Evolutionary conservation across 2,113 vertebrate species (phyloP).

Genomic region (Plotosus lineatus): DNA sequence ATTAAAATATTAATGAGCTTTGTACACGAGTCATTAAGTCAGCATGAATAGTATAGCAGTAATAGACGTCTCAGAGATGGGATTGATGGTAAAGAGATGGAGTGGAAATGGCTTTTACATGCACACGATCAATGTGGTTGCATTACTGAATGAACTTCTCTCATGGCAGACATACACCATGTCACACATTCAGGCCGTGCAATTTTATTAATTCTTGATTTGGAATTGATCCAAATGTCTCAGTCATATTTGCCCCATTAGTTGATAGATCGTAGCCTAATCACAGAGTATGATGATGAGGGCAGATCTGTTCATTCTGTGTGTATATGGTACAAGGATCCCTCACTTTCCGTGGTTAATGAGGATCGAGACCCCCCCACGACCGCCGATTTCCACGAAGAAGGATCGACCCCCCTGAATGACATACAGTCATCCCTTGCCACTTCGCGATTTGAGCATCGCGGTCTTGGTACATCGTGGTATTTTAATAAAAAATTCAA

Average conservation of each 20-base stretch:
- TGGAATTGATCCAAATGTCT: not conserved
- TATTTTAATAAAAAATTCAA: no score
- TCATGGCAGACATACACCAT: not conserved
- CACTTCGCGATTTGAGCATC: no score
- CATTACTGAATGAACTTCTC: not conserved
- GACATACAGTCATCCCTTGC: no score
- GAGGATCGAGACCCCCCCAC: no score
- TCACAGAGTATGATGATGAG: not conserved
- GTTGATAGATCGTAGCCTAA: not conserved
- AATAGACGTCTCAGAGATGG: not conserved
- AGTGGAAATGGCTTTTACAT: not conserved
- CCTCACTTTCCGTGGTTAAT: no score
- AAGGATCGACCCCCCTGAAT: no score
- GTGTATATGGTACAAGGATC: no score
- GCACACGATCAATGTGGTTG: not conserved
- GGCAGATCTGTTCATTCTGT: not conserved
- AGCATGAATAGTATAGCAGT: not conserved
- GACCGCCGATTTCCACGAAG: no score
- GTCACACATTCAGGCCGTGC: not conserved
- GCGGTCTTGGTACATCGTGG: no score
- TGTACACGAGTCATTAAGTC: not conserved
- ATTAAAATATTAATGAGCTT: not conserved
- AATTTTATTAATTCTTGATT: not conserved
- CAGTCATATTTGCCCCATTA: not conserved
- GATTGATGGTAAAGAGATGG: not conserved